A percentile compares a stretch with the other conserved stretches of the same genome.
phyloP scores from a whole-genome alignment of 2,888 invertebrate species.

The Amaurobius ferox region DNA sequence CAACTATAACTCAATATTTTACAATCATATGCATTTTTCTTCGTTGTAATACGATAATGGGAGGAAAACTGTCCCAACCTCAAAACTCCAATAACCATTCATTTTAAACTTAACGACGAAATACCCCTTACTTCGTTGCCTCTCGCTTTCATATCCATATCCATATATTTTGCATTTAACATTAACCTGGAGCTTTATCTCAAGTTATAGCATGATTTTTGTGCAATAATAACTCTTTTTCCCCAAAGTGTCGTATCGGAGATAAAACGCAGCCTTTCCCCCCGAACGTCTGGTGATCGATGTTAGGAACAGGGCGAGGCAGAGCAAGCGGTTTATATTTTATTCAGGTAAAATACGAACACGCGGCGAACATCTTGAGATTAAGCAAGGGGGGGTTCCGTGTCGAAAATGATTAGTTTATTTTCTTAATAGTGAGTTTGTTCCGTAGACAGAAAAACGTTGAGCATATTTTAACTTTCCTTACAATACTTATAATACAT shows the following conservation, averaged over 20 bases:
- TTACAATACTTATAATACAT: too few relatives aligned
- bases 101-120: too few relatives aligned
- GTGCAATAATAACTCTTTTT: background rate
- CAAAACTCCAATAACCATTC: too few relatives aligned
- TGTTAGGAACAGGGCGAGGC: background rate
- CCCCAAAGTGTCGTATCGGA: background rate
- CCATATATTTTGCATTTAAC: background rate
- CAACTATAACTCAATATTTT: too few relatives aligned
- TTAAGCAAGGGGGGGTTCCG: background rate
- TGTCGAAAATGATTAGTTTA: background rate
- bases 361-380: background rate
- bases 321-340: slow-evolving; percentile 12
- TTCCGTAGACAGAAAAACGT: too few relatives aligned
- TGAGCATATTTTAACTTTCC: too few relatives aligned
- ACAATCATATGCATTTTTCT: too few relatives aligned
- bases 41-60: too few relatives aligned
- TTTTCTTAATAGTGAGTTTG: background rate
- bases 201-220: background rate
- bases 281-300: background rate
- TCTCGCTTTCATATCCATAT: too few relatives aligned
- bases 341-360: slow-evolving; percentile 12
- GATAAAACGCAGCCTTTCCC: background rate
- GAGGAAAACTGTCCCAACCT: too few relatives aligned
- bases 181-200: background rate
- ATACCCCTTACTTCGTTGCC: too few relatives aligned